Evolutionary conservation across 2,113 vertebrate genomes (phyloP).

Genomic region (Ophthalmolycus amberensis): DNA sequence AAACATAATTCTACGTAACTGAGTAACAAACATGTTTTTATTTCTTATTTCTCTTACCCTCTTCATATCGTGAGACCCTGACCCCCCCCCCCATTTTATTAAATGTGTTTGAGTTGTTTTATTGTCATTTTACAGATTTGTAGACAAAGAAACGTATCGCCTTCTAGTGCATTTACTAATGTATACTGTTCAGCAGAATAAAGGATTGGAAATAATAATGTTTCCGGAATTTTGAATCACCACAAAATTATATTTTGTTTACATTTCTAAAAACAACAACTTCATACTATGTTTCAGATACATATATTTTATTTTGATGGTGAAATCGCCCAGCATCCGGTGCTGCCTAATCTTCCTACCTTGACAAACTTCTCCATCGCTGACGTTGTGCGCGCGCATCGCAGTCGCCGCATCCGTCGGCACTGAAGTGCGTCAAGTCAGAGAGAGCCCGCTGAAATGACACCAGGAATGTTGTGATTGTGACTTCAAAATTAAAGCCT

Average conservation of each 20-base stretch:
- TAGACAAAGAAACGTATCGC: neutral
- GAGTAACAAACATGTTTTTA: neutral
- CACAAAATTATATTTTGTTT: neutral
- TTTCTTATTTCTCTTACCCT: neutral
- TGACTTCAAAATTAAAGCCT: constrained; percentile 39
- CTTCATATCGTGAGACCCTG: neutral
- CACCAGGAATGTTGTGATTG: neutral
- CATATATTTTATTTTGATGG: constrained; percentile 45
- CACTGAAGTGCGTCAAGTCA: constrained; percentile 46
- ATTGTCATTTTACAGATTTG: neutral
- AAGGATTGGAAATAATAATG: neutral
- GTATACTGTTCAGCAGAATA: neutral
- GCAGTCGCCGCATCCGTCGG: constrained; percentile 51
- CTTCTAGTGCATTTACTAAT: neutral
- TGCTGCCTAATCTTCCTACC: neutral
- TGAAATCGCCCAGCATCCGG: neutral
- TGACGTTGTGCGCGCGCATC: constrained; percentile 71
- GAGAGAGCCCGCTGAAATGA: neutral
- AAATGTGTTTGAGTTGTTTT: neutral
- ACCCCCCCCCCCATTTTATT: neutral
- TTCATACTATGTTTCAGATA: neutral
- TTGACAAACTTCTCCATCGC: constrained; percentile 11
- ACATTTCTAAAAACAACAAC: neutral
- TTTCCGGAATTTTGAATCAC: neutral
- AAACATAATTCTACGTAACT: neutral